Evolutionary conservation across 1,140 invertebrate species (phyloP).

Genomic region (Drosophila paulistorum): DNA sequence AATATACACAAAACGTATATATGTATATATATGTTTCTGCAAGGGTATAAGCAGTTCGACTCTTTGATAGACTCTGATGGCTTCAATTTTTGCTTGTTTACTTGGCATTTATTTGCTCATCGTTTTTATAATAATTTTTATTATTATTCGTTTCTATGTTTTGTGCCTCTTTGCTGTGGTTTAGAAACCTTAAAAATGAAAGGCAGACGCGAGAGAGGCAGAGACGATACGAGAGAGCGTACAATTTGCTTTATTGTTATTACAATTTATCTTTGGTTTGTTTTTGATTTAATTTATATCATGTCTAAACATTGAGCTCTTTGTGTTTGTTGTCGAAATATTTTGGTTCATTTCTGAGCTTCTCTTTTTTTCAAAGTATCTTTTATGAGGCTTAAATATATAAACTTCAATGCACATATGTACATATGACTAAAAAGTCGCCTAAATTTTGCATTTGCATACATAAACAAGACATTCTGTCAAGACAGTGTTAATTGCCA

Average conservation of each 20-base stretch:
- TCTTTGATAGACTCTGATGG: conserved; percentile 16
- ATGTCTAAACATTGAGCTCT: background rate
- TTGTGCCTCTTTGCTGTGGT: conserved; percentile 53
- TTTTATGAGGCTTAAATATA: conserved; percentile 11
- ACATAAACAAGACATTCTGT: background rate
- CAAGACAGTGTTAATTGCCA: background rate
- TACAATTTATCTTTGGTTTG: conserved; percentile 10
- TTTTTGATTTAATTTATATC: background rate
- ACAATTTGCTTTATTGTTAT: conserved; percentile 28
- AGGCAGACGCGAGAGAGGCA: background rate
- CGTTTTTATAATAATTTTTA: conserved; percentile 56
- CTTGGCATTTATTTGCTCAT: conserved; percentile 57
- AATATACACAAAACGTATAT: too few relatives aligned
- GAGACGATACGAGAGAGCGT: conserved; percentile 37
- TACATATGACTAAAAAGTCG: background rate
- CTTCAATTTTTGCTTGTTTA: conserved; percentile 37
- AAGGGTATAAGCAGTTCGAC: conserved; percentile 32
- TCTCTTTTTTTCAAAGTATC: background rate
- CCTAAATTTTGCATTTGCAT: background rate
- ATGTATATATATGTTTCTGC: background rate
- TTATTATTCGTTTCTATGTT: conserved; percentile 50
- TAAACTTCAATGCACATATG: conserved; percentile 47
- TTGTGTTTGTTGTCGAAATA: background rate
- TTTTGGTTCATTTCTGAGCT: background rate
- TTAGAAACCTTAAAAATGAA: conserved; percentile 62